These are phyloP conservation scores for Pterocles orientalis DNA, from an alignment of 2,113 vertebrate genomes.

Conservation along the genomic window DNA sequence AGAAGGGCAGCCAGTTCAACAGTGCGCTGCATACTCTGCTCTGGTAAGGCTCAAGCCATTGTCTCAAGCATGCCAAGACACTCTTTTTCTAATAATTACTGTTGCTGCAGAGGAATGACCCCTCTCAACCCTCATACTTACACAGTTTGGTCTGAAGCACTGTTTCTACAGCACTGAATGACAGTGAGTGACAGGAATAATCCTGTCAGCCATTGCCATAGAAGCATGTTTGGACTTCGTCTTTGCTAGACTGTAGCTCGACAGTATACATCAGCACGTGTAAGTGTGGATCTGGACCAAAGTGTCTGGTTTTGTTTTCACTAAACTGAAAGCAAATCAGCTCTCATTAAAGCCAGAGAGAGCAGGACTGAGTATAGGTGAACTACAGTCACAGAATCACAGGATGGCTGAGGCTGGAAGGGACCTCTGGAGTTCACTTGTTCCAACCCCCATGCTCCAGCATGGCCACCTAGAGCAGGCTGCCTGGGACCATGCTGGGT, in stretches of 20 bases:
- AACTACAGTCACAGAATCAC: neutral
- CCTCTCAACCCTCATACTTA: neutral
- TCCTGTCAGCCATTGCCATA: neutral
- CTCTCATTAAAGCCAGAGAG: neutral
- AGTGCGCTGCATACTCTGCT: constrained; percentile 85
- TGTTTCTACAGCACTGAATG: neutral
- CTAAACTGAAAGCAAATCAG: neutral
- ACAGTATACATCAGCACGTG: neutral
- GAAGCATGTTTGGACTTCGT: neutral
- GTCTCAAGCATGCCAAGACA: neutral
- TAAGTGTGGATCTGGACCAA: neutral
- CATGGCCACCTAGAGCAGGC: too few species aligned
- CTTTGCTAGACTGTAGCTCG: neutral
- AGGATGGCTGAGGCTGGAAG: neutral
- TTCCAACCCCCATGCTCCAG: neutral
- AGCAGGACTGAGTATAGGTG: neutral
- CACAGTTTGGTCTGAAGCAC: neutral
- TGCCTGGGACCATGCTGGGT: too few species aligned
- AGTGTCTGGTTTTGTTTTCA: neutral
- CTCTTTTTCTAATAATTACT: neutral
- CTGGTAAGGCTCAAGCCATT: constrained; percentile 72
- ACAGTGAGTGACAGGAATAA: neutral
- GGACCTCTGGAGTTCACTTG: neutral
- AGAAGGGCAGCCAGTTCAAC: constrained; percentile 83
- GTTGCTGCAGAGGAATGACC: neutral